Percentiles rank a stretch among this genome's conserved stretches.
Conservation (phyloP, 1,140 invertebrate species). For the Psix sp. region DNA sequence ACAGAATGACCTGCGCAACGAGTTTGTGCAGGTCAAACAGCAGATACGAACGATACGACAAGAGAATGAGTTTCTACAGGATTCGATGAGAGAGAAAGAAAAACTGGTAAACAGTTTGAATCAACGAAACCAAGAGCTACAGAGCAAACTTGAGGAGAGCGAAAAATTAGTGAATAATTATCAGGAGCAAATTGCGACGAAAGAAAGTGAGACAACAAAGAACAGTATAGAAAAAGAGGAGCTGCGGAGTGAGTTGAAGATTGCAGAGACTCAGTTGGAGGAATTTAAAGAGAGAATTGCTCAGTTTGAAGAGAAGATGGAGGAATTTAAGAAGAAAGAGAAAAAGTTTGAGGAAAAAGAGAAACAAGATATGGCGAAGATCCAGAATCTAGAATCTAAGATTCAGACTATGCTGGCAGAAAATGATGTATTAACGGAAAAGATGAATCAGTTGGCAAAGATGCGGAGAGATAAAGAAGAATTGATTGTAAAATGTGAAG, state of each 20-base stretch:
- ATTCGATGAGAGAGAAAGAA: slow-evolving; percentile 17
- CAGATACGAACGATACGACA: slow-evolving; percentile 5
- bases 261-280: not conserved
- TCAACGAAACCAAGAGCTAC: not conserved
- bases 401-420: slow-evolving; percentile 24
- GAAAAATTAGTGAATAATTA: not conserved
- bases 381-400: slow-evolving; percentile 3
- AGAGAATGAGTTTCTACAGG: slow-evolving; percentile 17
- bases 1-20: slow-evolving; percentile 3
- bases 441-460: slow-evolving; percentile 43
- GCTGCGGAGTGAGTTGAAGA: not conserved
- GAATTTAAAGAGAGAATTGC: not conserved
- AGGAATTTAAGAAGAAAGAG: not conserved
- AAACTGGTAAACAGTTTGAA: not conserved
- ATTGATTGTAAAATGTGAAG: slow-evolving; percentile 23
- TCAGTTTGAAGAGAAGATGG: slow-evolving; percentile 7
- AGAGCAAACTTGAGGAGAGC: no score
- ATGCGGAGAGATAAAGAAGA: slow-evolving; percentile 43
- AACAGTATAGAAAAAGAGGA: slow-evolving; percentile 7
- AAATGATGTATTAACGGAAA: slow-evolving; percentile 22
- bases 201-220: not conserved
- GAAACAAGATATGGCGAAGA: not conserved
- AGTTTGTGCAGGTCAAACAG: slow-evolving; percentile 22
- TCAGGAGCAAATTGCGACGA: not conserved
- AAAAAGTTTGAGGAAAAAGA: slow-evolving; percentile 3